Base-by-base conservation (phyloP, 2,113 vertebrate genomes). In the Pangasianodon hypophthalmus region DNA sequence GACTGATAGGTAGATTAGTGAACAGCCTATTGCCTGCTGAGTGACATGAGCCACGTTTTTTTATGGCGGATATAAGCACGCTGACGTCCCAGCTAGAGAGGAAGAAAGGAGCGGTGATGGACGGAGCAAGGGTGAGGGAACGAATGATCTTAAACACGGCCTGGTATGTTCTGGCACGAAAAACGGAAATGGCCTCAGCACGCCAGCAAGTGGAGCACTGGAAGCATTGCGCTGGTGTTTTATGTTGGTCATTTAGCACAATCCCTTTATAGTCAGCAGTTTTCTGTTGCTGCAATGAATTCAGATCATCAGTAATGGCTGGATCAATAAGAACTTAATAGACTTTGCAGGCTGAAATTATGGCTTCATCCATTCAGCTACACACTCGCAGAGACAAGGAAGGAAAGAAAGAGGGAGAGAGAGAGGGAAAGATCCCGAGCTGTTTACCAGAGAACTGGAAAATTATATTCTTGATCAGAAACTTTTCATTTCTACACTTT, bases 271-370 rank as follows among this genome's bases (percentile, higher is more conserved):
- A 92, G 94, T 96, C 96, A 96, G 96, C 96, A 95, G 89, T 95
- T 96, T 94, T 89, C 83, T 90, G 91, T 93, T 90, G 92, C 90
- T 62, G 92, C 91, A 93, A 96, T 95, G 94, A 95, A 96, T 96
- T 95, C 95, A 95, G 96, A 96, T 96, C 95, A 95, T 94, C 95
- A 94, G 93, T 95, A 96, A 95, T 94, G 94, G 94, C 93, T 92
- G 92, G 94, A 96, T 96, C 95, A 95, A 96, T 96, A 95, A 94
- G 95, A 95, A 95, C 95, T 94, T 96, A 96, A 96, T 95, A 95
- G 95, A 95, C 83, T 81, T 90, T 88, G 87, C 37, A 69, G 71
- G 58, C 29, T 87, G 91, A 90, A 92, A 91, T 93, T 88, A 89
- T 83, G 77, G 89, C 88, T 89, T 88, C 86, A 87, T 92, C 86